Base-by-base conservation (phyloP, 2,113 vertebrate genomes). In the Ameiurus melas region DNA sequence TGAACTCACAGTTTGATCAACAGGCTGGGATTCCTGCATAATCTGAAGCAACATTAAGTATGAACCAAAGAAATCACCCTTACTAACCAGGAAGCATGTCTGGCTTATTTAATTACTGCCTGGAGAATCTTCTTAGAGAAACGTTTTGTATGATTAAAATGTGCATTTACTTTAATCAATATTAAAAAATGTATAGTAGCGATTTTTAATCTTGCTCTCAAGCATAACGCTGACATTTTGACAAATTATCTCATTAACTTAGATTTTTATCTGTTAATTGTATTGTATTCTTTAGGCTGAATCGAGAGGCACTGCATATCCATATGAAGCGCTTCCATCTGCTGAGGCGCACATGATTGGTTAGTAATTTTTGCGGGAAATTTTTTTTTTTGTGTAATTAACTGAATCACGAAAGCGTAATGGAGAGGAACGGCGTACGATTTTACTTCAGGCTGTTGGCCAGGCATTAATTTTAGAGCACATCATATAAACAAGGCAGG, bases 191-290 rank as follows among this genome's bases (percentile, higher is more conserved):
- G 19, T 73, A 43, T 62, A 9, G 16, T 17, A 33, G 4, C 8
- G 55, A 47, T 60, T 87, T 70, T 83, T 60, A 75, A 83, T 83
- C 80, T 62, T 33, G 33, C 80, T 73, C 80, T 25, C 57, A 58
- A 87, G 86, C 33, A 73, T 55, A 43, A 36, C 20, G 17, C 47
- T 83, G 86, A 83, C 80, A 87, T 83, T 75, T 62, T 87, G 86
- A 87, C 68, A 62, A 87, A 87, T 71, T 25, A 73, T 83, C 86
- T 87, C 86, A 83, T 87, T 87, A 83, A 58, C 39, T 83, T 83
- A 10, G 86, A 83, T 87, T 87, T 68, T 73, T 87, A 87, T 87
- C 86, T 83, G 53, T 68, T 83, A 83, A 87, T 75, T 83, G 68
- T 87, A 75, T 73, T 83, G 80, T 80, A 64, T 87, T 83, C 86